Percentiles rank a stretch among this genome's conserved stretches.
phyloP scores from a whole-genome alignment of 2,113 vertebrate genomes.

The Xiphophorus couchianus region DNA sequence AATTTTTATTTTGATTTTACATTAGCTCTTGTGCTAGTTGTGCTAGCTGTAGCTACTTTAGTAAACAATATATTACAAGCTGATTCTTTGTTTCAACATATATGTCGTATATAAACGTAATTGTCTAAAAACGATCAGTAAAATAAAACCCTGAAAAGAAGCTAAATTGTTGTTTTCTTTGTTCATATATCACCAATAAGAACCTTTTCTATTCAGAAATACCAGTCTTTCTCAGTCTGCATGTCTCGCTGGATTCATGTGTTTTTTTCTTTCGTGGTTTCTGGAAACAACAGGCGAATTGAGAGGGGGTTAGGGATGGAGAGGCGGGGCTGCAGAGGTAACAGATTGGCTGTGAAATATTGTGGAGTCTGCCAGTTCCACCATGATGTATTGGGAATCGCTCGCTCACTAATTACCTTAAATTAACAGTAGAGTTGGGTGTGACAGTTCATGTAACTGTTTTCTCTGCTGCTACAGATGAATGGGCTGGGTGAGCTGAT shows the following conservation, averaged over 20 bases:
- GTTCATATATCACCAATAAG: background rate
- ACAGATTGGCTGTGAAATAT: slow-evolving; percentile 82
- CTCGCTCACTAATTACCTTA: slow-evolving; percentile 85
- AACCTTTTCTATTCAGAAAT: slow-evolving; percentile 3
- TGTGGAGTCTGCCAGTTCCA: slow-evolving; percentile 79
- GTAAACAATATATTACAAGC: too few species aligned
- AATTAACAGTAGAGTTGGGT: slow-evolving; percentile 86
- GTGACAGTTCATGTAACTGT: slow-evolving; percentile 85
- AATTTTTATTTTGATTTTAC: too few species aligned
- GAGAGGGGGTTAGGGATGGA: slow-evolving; percentile 12
- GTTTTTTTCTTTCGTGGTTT: slow-evolving; percentile 47
- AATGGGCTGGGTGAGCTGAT: slow-evolving; percentile 79
- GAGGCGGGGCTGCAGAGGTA: slow-evolving; percentile 63
- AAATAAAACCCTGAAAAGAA: background rate
- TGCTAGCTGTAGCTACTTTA: too few species aligned
- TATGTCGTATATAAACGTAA: too few species aligned
- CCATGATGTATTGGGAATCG: slow-evolving; percentile 86
- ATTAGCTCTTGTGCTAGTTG: too few species aligned
- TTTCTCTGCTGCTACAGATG: slow-evolving; percentile 83
- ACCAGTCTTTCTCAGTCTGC: slow-evolving; percentile 6
- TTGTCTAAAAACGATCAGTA: background rate
- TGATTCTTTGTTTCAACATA: too few species aligned
- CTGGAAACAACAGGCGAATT: slow-evolving; percentile 29
- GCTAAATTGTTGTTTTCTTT: background rate
- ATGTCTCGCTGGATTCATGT: slow-evolving; percentile 19